Evolutionary conservation across 2,113 vertebrate species (phyloP).

Genomic region (Brienomyrus longianalis): DNA sequence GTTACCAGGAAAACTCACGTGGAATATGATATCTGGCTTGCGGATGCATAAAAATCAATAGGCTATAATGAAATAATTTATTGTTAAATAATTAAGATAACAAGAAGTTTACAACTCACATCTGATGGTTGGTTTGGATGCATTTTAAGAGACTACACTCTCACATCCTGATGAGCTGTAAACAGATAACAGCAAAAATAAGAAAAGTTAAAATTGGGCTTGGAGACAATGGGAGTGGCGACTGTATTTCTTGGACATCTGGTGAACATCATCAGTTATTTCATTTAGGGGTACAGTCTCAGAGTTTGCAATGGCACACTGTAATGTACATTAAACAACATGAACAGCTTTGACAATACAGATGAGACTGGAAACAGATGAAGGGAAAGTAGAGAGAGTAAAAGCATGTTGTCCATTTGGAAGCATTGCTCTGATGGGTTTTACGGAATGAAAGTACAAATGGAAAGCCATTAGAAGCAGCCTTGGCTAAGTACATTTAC

Average conservation of each 20-base stretch:
- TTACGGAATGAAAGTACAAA: not conserved
- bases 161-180: not conserved
- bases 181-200: not conserved
- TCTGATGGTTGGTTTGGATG: not conserved
- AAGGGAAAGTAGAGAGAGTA: not conserved
- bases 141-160: not conserved
- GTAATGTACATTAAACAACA: not conserved
- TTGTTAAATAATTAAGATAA: not conserved
- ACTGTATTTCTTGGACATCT: not conserved
- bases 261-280: not conserved
- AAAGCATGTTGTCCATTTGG: not conserved
- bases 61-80: not conserved
- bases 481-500: not conserved
- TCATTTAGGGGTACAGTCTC: not conserved
- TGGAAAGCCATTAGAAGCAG: constrained; percentile 14
- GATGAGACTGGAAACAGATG: not conserved
- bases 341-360: not conserved
- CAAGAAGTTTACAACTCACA: not conserved
- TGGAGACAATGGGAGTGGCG: not conserved
- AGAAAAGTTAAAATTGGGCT: not conserved
- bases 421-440: not conserved
- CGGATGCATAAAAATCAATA: not conserved
- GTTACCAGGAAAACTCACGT: not conserved
- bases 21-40: not conserved
- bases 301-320: not conserved